Conservation (phyloP, 2,888 invertebrate species). For the Stratiomys singularior region DNA sequence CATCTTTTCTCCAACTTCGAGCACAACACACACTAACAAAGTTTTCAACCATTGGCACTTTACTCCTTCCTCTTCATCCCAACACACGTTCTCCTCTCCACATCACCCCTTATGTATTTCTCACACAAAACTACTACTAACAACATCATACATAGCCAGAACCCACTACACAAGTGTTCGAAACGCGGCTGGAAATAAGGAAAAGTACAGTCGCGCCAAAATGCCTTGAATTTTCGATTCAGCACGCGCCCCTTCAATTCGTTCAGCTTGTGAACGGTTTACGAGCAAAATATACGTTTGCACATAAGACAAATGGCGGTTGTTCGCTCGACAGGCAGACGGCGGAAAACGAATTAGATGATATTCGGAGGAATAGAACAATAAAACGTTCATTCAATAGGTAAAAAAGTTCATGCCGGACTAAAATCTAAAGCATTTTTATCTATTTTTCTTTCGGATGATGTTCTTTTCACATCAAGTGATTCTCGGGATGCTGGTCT, state of each 20-base stretch:
- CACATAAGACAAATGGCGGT: conserved; percentile 50
- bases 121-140: too few species aligned
- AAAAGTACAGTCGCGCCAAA: conserved; percentile 55
- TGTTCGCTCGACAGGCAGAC: conserved; percentile 46
- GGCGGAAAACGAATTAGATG: neutral
- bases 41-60: too few species aligned
- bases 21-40: too few species aligned
- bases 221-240: conserved; percentile 49
- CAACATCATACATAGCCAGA: neutral
- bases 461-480: too few species aligned
- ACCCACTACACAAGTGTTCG: neutral
- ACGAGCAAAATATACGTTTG: conserved; percentile 47
- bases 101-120: too few species aligned
- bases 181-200: conserved; percentile 43
- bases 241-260: conserved; percentile 46
- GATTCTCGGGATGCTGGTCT: too few species aligned
- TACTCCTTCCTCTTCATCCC: too few species aligned
- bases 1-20: too few species aligned
- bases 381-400: neutral
- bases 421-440: too few species aligned
- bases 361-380: conserved; percentile 1
- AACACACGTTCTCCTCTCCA: too few species aligned
- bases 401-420: conserved; percentile 2
- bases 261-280: conserved; percentile 17
- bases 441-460: too few species aligned